phyloP scores from a whole-genome alignment of 1,140 invertebrate species.

The Acyrthosiphon pisum region DNA sequence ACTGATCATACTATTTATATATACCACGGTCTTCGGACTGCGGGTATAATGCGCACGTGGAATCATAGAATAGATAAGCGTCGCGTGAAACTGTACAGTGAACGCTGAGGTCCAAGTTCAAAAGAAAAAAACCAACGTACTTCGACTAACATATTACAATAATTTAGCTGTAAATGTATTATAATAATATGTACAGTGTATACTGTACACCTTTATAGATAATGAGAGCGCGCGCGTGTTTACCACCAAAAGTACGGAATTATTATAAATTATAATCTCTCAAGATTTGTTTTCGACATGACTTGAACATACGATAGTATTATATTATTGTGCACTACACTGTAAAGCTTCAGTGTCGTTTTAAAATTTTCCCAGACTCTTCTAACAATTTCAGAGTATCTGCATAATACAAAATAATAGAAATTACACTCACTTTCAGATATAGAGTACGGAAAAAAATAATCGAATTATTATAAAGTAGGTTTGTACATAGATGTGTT shows the following conservation, averaged over 20 bases:
- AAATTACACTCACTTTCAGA: background rate
- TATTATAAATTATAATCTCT: background rate
- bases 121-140: background rate
- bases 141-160: background rate
- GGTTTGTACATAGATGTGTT: background rate
- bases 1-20: background rate
- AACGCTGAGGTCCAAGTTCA: background rate
- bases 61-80: background rate
- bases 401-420: background rate
- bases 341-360: background rate
- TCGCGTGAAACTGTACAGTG: background rate
- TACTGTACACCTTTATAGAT: background rate
- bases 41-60: background rate
- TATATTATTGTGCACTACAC: background rate
- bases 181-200: background rate
- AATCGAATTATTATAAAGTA: background rate
- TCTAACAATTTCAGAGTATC: background rate
- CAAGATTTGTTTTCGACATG: background rate
- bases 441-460: background rate
- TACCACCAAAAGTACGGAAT: conserved; percentile 14
- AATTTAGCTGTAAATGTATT: background rate
- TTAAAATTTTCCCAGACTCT: background rate
- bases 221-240: background rate
- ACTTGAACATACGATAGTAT: background rate
- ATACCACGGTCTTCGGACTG: background rate